Evolutionary conservation across 1,140 invertebrate species (phyloP), one percentile per base, ranked within the genome.

Genomic region (Macrobrachium rosenbergii): DNA sequence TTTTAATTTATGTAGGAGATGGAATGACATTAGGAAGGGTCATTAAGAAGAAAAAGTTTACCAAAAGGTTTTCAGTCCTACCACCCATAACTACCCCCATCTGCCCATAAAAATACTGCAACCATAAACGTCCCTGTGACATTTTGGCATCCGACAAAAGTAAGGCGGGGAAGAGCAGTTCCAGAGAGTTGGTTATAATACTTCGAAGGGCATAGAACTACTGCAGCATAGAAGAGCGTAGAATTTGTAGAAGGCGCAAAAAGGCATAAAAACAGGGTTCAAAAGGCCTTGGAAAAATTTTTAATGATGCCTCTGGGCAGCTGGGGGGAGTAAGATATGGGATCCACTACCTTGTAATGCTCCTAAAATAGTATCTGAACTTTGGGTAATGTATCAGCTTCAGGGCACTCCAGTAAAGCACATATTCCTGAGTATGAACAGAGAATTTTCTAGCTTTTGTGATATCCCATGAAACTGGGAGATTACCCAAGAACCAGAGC

Each of bases 11-110:
- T 84, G 73, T 78, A 84, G 83, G 83, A 84, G 73, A 77, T 84
- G 83, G 83, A 84, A 84, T 84, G 83, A 84, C 83, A 84, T 84
- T 84, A 84, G 83, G 83, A 77, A 84, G 83, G 83, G 83, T 43
- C 81, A 82, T 77, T 84, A 78, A 67, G 73, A 64, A 72, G 21
- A 28, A 72, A 52, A 72, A 84, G 75, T 78, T 84, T 77, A 73
- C 83, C 73, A 84, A 84, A 84, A 84, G 83, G 83, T 64, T 84
- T 84, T 84, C 83, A 84, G 64, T 84, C 83, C 83, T 84, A 84
- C 77, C 83, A 84, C 83, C 83, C 83, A 77, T 63, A 78, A 59
- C 83, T 84, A 77, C 81, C 83, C 83, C 83, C 83, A 84, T 84
- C 83, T 84, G 83, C 83, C 83, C 83, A 78, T 75, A 78, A 60